These are phyloP conservation scores for Mola mola DNA, from an alignment of 2,113 vertebrate species.

Conservation along the genomic window DNA sequence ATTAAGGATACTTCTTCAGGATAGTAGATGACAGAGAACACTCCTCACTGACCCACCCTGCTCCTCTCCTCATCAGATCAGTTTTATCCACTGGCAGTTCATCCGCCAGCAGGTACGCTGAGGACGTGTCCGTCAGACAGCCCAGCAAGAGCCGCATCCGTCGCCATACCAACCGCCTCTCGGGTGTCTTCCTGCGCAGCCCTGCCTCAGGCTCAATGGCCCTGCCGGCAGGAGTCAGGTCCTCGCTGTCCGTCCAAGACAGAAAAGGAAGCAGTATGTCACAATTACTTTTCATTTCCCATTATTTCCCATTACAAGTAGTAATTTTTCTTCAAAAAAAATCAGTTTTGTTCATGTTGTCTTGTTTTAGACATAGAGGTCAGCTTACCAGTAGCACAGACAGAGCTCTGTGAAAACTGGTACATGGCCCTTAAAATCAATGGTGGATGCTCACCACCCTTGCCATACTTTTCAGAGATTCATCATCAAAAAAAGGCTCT, in stretches of 20 bases:
- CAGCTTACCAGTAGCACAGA: too few relatives aligned
- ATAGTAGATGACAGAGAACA: neutral
- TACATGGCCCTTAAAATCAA: too few relatives aligned
- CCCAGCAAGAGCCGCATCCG: constrained; percentile 77
- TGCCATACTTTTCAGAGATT: too few relatives aligned
- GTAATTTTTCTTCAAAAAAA: too few relatives aligned
- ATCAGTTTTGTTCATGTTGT: too few relatives aligned
- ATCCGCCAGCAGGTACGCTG: constrained; percentile 60
- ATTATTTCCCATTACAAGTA: too few relatives aligned
- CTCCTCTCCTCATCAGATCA: constrained; percentile 60
- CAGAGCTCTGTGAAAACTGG: too few relatives aligned
- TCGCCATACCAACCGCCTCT: constrained; percentile 80
- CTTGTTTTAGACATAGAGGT: too few relatives aligned
- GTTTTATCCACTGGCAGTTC: constrained; percentile 63
- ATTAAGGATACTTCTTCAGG: too few relatives aligned
- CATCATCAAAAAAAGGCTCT: too few relatives aligned
- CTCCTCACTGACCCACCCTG: neutral
- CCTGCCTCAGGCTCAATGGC: constrained; percentile 53
- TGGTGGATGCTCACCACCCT: too few relatives aligned
- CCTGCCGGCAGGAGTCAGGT: constrained; percentile 42
- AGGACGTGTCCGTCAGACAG: constrained; percentile 66
- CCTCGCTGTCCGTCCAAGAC: constrained; percentile 45
- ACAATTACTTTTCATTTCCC: too few relatives aligned
- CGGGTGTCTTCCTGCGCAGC: constrained; percentile 77
- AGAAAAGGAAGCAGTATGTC: constrained; percentile 70